Base-by-base conservation (phyloP, 1,140 invertebrate genomes). In the Sesamia nonagrioides region DNA sequence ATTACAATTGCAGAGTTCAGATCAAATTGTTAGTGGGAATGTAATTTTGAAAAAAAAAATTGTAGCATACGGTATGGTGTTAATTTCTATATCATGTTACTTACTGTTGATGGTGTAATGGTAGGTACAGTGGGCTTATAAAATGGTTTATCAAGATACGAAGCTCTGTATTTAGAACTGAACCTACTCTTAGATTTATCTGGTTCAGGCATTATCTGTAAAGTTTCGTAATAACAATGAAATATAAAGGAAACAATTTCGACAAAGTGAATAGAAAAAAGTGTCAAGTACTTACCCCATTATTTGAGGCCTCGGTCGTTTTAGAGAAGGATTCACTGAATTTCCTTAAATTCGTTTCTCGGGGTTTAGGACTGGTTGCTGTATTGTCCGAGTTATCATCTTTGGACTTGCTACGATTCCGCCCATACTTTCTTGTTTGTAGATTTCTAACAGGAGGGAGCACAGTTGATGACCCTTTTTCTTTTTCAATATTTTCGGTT, bases 121-220 rank as follows among this genome's bases (percentile, higher is more conserved):
- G 94, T 89, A 17, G 95, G 95, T 83, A 95, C 93, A 82, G 95
- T 95, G 58, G 95, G 88, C 89, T 93, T 93, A 82, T 95, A 95
- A 89, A 91, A 91, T 75, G 94, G 91, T 88, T 90, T 95, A 78
- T 95, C 89, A 37, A 92, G 68, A 83, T 90, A 88, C 69, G 93
- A 91, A 66, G 89, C 91, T 89, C 94, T 86, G 85, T 95, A 95
- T 88, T 95, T 95, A 72, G 95, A 94, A 85, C 95, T 95, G 88
- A 92, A 95, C 82, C 93, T 92, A 82, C 91, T 89, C 89, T 91
- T 93, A 82, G 84, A 75, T 87, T 94, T 95, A 80, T 92, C 91
- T 52, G 88, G 82, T 78, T 93, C 92, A 77, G 89, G 85, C 79
- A 84, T 87, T 82, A 93, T 93, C 94, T 95, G 90, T 85, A 90